A percentile compares a stretch with the other conserved stretches of the same genome.
Evolutionary conservation across 2,888 invertebrate genomes (phyloP).

Genomic region (Cyrtodaria siliqua): DNA sequence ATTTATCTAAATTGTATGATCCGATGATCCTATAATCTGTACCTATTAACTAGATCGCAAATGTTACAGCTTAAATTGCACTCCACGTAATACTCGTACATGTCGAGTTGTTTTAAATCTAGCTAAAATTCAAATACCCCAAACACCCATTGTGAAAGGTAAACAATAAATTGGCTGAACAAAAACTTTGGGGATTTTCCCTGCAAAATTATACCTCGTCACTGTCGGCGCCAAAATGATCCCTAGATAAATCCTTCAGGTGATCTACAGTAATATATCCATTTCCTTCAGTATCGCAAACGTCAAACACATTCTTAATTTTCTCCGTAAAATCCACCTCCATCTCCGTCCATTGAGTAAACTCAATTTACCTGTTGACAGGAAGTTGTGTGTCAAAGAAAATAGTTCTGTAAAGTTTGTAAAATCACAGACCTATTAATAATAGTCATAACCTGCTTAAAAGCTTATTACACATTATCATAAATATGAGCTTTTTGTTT

Average conservation of each 20-base stretch:
- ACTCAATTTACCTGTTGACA: slow-evolving; percentile 53
- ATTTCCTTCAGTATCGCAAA: slow-evolving; percentile 82
- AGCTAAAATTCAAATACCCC: slow-evolving; percentile 19
- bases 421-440: no score
- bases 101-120: no score
- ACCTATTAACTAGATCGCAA: no score
- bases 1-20: no score
- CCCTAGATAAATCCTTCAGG: slow-evolving; percentile 79
- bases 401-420: no score
- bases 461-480: no score
- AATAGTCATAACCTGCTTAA: no score
- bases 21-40: no score
- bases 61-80: no score
- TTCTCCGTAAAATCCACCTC: slow-evolving; percentile 72
- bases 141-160: slow-evolving; percentile 34
- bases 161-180: slow-evolving; percentile 15
- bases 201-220: slow-evolving; percentile 63
- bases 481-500: no score
- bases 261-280: slow-evolving; percentile 83
- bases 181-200: neutral
- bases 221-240: slow-evolving; percentile 83
- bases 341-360: slow-evolving; percentile 56
- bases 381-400: slow-evolving; percentile 45
- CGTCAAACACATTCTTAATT: slow-evolving; percentile 81
- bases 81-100: no score